Percentiles rank a stretch among this genome's conserved stretches.
Evolutionary conservation across 2,113 vertebrate species (phyloP).

Genomic region (Andinoacara biseriatus): DNA sequence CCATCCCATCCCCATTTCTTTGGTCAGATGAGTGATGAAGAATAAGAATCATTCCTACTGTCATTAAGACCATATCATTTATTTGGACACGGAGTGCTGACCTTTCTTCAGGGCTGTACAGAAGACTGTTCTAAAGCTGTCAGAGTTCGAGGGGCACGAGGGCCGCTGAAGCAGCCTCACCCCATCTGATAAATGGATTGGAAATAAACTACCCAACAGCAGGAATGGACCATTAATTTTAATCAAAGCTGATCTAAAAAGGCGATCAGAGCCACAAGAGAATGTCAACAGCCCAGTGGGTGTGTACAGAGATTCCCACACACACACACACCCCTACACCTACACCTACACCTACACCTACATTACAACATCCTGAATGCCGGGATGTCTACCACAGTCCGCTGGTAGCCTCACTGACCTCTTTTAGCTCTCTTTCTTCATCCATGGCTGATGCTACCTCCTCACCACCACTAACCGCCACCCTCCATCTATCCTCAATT

Average conservation of each 20-base stretch:
- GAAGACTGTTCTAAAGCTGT: slow-evolving; percentile 87
- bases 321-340: slow-evolving; percentile 8
- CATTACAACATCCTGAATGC: slow-evolving; percentile 53
- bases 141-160: slow-evolving; percentile 81
- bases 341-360: slow-evolving; percentile 17
- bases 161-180: slow-evolving; percentile 84
- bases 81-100: slow-evolving; percentile 85
- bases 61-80: slow-evolving; percentile 86
- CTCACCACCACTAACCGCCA: slow-evolving; percentile 63
- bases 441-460: slow-evolving; percentile 65
- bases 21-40: slow-evolving; percentile 81
- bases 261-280: slow-evolving; percentile 87
- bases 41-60: slow-evolving; percentile 76
- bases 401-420: slow-evolving; percentile 65
- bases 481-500: slow-evolving; percentile 75
- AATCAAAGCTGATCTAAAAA: slow-evolving; percentile 96
- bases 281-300: slow-evolving; percentile 91
- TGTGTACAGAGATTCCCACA: slow-evolving; percentile 85
- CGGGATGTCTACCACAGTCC: slow-evolving; percentile 52
- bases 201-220: slow-evolving; percentile 92
- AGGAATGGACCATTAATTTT: slow-evolving; percentile 98
- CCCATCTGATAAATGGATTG: slow-evolving; percentile 94
- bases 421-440: slow-evolving; percentile 54
- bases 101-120: slow-evolving; percentile 82
- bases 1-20: slow-evolving; percentile 58